Conservation (phyloP, 2,797 vertebrate genomes). For the Chiroxiphia lanceolata region DNA sequence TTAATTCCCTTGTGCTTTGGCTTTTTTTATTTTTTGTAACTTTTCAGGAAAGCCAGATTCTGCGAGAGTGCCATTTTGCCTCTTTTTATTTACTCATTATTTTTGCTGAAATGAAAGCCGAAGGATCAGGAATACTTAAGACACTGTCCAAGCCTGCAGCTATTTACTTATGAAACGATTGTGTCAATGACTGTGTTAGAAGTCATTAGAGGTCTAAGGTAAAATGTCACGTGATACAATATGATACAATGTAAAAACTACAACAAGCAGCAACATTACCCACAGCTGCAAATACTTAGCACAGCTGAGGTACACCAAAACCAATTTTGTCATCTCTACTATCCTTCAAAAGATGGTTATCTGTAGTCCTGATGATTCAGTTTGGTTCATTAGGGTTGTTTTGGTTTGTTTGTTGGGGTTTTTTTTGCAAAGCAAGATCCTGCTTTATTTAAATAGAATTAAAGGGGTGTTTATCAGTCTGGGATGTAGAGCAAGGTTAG, state of each 20-base stretch:
- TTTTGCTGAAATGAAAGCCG: background rate
- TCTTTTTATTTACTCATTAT: background rate
- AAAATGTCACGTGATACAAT: background rate
- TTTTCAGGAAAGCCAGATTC: background rate
- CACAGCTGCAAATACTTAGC: background rate
- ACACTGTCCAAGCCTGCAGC: conserved; percentile 7
- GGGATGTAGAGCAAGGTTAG: no score
- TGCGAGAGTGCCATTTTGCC: background rate
- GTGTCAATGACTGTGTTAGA: background rate
- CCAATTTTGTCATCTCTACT: background rate
- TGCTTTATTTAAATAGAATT: no score
- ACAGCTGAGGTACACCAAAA: background rate
- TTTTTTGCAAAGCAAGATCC: no score
- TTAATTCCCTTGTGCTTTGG: background rate
- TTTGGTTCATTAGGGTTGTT: no score
- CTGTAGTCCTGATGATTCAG: no score
- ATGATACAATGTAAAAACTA: background rate
- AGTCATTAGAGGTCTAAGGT: background rate
- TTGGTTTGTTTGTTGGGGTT: no score
- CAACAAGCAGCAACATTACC: background rate
- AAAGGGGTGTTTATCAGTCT: no score
- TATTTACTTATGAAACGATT: conserved; percentile 13
- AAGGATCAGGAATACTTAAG: background rate
- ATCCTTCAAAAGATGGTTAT: no score
- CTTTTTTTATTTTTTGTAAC: background rate